These are phyloP conservation scores for Eidolon dupreanum DNA, from an alignment of 2,797 vertebrate genomes.

Conservation along the genomic window DNA sequence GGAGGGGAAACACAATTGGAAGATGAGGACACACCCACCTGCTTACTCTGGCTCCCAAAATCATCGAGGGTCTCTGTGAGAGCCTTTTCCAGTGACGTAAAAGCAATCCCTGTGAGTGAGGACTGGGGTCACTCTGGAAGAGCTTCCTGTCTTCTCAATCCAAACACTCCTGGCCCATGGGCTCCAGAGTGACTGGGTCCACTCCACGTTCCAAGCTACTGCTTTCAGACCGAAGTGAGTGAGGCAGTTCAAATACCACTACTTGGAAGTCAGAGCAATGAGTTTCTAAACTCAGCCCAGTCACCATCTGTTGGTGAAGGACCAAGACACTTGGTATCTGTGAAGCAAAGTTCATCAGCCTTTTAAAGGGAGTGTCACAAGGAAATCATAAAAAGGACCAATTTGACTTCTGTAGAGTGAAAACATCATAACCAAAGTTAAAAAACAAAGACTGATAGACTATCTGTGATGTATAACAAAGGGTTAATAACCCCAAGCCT, in stretches of 20 bases:
- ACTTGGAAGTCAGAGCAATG: too few relatives aligned
- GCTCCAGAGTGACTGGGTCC: not conserved
- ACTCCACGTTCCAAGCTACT: not conserved
- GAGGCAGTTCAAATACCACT: not conserved
- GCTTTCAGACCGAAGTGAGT: not conserved
- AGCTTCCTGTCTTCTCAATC: not conserved
- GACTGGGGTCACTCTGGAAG: not conserved
- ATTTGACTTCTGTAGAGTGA: not conserved
- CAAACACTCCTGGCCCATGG: not conserved
- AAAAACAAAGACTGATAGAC: not conserved
- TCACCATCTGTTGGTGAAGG: not conserved
- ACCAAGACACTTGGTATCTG: not conserved
- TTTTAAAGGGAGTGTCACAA: not conserved
- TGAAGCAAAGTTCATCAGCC: not conserved
- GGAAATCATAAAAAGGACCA: not conserved
- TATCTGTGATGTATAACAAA: not conserved
- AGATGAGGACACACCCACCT: conserved; percentile 41
- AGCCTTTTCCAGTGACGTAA: not conserved
- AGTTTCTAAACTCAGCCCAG: not conserved
- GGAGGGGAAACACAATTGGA: conserved; percentile 45
- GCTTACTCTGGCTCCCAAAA: not conserved
- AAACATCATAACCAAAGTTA: not conserved
- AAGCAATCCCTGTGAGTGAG: not conserved
- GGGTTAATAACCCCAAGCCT: not conserved
- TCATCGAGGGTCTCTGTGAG: not conserved